Evolutionary conservation across 2,888 invertebrate genomes (phyloP).

Genomic region (Ptychoptera albimana): DNA sequence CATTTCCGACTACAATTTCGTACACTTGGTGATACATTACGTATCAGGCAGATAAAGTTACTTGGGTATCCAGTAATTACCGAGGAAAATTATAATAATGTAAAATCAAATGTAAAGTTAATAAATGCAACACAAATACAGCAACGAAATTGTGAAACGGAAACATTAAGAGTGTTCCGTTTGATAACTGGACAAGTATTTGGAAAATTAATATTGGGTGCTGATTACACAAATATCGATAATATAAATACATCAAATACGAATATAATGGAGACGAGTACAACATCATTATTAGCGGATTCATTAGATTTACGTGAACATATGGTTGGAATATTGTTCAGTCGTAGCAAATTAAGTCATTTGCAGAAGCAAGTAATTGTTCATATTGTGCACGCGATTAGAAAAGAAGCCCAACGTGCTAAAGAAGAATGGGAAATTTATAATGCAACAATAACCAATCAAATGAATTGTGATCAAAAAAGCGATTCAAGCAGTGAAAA

Average conservation of each 20-base stretch:
- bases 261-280: conserved; percentile 24
- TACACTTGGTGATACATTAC: conserved; percentile 78
- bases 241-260: conserved; percentile 10
- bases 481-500: conserved; percentile 21
- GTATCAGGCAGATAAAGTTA: conserved; percentile 68
- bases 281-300: conserved; percentile 25
- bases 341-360: conserved; percentile 81
- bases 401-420: conserved; percentile 71
- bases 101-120: conserved; percentile 21
- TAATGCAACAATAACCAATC: conserved; percentile 17
- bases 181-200: conserved; percentile 84
- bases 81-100: conserved; percentile 12
- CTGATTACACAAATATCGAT: conserved; percentile 33
- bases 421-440: conserved; percentile 82
- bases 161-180: conserved; percentile 82
- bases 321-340: conserved; percentile 91
- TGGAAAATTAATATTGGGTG: conserved; percentile 61
- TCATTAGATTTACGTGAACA: conserved; percentile 76
- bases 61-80: conserved; percentile 38
- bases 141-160: conserved; percentile 75
- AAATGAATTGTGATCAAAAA: conserved; percentile 20
- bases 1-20: conserved; percentile 70
- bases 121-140: conserved; percentile 41
- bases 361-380: conserved; percentile 86
- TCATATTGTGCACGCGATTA: conserved; percentile 80